phyloP scores from a whole-genome alignment of 2,797 vertebrate genomes.

The Sitta carolinensis region DNA sequence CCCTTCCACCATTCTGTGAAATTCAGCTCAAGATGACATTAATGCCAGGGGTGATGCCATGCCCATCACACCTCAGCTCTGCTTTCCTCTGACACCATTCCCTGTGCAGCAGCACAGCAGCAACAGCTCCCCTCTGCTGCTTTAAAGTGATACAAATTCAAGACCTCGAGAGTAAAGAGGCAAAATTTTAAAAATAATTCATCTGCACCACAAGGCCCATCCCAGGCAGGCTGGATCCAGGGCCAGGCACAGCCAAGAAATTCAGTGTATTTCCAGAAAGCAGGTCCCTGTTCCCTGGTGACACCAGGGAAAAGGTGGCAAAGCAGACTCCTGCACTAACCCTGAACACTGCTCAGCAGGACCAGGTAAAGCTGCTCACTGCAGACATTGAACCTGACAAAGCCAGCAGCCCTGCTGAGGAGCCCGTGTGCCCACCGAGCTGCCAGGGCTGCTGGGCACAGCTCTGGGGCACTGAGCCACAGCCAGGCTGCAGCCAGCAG shows the following conservation, averaged over 20 bases:
- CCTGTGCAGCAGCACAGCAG: neutral
- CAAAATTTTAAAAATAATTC: neutral
- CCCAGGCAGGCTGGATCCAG: neutral
- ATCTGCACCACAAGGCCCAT: neutral
- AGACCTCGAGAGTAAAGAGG: neutral
- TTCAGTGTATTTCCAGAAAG: neutral
- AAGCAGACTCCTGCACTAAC: neutral
- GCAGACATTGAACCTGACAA: slow-evolving; percentile 5
- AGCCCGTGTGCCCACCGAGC: too few species aligned
- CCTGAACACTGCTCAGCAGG: neutral
- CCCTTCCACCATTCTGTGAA: too few species aligned
- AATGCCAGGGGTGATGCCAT: neutral
- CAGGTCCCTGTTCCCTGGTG: neutral
- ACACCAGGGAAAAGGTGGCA: neutral
- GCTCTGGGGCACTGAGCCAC: neutral
- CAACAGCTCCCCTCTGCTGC: neutral
- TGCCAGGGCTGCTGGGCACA: neutral
- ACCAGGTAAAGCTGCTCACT: neutral
- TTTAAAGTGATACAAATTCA: neutral
- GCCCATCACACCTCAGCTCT: neutral
- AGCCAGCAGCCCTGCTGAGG: slow-evolving; percentile 10
- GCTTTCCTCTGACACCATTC: neutral
- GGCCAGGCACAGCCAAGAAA: neutral
- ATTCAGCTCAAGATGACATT: neutral
- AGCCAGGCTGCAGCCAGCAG: neutral